These are phyloP conservation scores for Drosophila crucigera DNA, from an alignment of 2,888 invertebrate genomes.

Conservation along the genomic window DNA sequence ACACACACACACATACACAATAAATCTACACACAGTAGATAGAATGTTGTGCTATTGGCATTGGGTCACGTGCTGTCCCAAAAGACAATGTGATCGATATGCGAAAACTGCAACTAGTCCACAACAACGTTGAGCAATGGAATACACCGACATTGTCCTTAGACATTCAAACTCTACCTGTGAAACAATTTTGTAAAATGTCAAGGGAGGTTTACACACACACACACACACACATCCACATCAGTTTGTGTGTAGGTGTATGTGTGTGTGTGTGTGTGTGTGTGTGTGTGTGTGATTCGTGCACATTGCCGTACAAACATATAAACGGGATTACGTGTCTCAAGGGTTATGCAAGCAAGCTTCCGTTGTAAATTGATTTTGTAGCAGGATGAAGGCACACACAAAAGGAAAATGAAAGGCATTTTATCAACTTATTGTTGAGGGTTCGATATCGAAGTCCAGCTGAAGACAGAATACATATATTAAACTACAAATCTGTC, in stretches of 20 bases:
- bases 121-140: constrained; percentile 39
- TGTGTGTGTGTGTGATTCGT: constrained; percentile 15
- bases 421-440: constrained; percentile 71
- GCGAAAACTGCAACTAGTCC: constrained; percentile 67
- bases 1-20: not conserved
- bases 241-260: constrained; percentile 3
- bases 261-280: constrained; percentile 1
- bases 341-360: constrained; percentile 76
- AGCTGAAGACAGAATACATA: constrained; percentile 16
- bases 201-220: constrained; percentile 46
- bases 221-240: constrained; percentile 23
- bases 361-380: constrained; percentile 76
- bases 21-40: not conserved
- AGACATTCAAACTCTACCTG: constrained; percentile 63
- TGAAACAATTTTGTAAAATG: constrained; percentile 65
- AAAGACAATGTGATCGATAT: constrained; percentile 69
- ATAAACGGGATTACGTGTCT: constrained; percentile 74
- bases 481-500: constrained; percentile 25
- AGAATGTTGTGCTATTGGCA: constrained; percentile 14
- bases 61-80: constrained; percentile 57
- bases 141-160: constrained; percentile 71
- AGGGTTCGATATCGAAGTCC: constrained; percentile 37
- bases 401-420: constrained; percentile 64
- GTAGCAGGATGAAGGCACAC: constrained; percentile 58
- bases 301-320: constrained; percentile 35